Base-by-base conservation (phyloP, 2,888 invertebrate species). In the Ischnus inquisitorius region DNA sequence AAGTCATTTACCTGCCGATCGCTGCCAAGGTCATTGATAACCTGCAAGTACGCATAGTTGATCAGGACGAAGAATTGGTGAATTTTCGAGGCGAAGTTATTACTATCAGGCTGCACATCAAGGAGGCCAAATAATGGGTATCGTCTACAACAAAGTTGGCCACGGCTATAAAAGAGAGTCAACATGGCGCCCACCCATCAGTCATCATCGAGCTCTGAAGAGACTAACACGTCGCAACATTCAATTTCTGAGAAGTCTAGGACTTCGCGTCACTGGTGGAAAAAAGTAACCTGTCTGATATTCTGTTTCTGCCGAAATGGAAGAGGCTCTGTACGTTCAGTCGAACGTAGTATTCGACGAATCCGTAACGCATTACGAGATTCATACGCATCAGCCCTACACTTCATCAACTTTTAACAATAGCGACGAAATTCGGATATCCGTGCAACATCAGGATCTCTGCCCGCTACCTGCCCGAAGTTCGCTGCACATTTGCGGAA, bases 11-110 rank as follows among this genome's bases (percentile, higher is more conserved):
- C 72, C 67, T 87, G 6, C 82, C 84, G n/a, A 39, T 87, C 25
- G 75, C 60, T 46, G 69, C 51, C 1, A 19, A 68, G 34, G 19
- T 39, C 22, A 88, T 88, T 39, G 72, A 85, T 64, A 34, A 86
- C 68, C 28, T 88, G 14, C 85, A 87, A 22, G 8, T 88, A 3
- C 76, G 82, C 39, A 85, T 86, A 67, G 79, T 86, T n/a, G 87
- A 87, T 85, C 88, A 88, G 74, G 78, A 87, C 57, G 82, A 86
- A 12, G 22, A 54, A 22, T 2, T 10, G 8, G 54, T 54, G 0
- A 84, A 88, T 86, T 87, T 88, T 72, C 75, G 85, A 41, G 83
- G 84, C 54, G 87, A 89, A 86, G 76, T 64, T 19, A 84, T 89
- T 22, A 89, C 87, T 1, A 76, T 89, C 43, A 74, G 85, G 69